A percentile compares a stretch with the other conserved stretches of the same genome.
These are phyloP conservation scores for Scelioninae gen. 2 DNA, from an alignment of 2,888 invertebrate genomes.

Conservation along the genomic window DNA sequence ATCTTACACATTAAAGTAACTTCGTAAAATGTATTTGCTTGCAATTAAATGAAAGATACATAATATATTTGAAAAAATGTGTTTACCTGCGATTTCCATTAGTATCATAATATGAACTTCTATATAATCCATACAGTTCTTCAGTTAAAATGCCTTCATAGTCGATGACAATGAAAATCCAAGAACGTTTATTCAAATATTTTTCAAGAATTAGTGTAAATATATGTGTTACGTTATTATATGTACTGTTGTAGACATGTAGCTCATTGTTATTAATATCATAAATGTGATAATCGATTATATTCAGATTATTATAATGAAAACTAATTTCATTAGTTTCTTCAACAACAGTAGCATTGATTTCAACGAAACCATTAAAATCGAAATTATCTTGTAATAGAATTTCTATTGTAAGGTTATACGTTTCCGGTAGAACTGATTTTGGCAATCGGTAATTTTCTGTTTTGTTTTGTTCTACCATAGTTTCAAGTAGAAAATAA, in stretches of 20 bases:
- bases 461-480: not conserved
- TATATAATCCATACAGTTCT: slow-evolving; percentile 81
- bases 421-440: slow-evolving; percentile 36
- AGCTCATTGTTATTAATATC: not conserved
- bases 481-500: not conserved
- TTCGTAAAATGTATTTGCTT: no score
- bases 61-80: no score
- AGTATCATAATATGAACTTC: slow-evolving; percentile 76
- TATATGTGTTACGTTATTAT: slow-evolving; percentile 37
- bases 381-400: slow-evolving; percentile 17
- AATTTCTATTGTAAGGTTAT: slow-evolving; percentile 38
- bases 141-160: slow-evolving; percentile 78
- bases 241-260: not conserved
- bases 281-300: slow-evolving; percentile 21
- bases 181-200: not conserved
- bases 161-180: slow-evolving; percentile 73
- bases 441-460: slow-evolving; percentile 50
- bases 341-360: slow-evolving; percentile 40
- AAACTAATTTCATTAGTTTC: slow-evolving; percentile 41
- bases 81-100: slow-evolving; percentile 74
- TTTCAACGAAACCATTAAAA: slow-evolving; percentile 43
- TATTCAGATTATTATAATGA: slow-evolving; percentile 43
- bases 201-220: slow-evolving; percentile 22
- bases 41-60: no score
- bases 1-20: no score